Conservation (phyloP, 92 coral and sea anemone species). For the Galaxea fascicularis region DNA sequence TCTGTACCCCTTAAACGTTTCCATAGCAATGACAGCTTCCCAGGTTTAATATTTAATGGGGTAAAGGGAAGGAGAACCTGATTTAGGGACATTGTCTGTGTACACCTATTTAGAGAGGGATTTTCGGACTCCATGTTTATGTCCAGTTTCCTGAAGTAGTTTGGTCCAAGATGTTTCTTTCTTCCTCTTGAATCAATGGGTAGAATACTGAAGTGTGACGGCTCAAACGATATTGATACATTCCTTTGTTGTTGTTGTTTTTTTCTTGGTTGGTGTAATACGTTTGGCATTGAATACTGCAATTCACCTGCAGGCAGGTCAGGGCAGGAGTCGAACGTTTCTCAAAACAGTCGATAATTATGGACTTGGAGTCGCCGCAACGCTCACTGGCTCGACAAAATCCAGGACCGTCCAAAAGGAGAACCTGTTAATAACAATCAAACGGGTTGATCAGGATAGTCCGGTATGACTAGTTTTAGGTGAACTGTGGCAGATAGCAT, state of each 20-base stretch:
- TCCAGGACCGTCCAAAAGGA: conserved; percentile 24
- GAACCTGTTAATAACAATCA: conserved; percentile 65
- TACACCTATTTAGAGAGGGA: no score
- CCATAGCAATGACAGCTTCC: no score
- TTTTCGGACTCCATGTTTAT: no score
- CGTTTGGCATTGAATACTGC: no score
- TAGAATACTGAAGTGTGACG: no score
- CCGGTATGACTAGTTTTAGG: conserved; percentile 46
- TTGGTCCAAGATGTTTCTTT: no score
- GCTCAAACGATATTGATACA: no score
- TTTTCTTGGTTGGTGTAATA: neutral
- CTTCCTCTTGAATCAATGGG: neutral
- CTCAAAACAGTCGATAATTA: conserved; percentile 43
- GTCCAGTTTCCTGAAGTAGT: no score
- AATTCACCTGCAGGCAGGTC: conserved; percentile 20
- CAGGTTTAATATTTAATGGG: no score
- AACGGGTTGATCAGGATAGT: conserved; percentile 43
- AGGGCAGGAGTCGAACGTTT: conserved; percentile 14
- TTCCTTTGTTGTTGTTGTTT: neutral
- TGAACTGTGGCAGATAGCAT: neutral
- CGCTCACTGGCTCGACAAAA: conserved; percentile 12
- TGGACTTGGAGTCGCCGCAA: conserved; percentile 38
- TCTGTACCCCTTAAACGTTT: no score
- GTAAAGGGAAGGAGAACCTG: no score
- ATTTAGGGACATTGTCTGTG: no score